Conservation (phyloP, 2,888 invertebrate species). For the Petrolisthes cinctipes region DNA sequence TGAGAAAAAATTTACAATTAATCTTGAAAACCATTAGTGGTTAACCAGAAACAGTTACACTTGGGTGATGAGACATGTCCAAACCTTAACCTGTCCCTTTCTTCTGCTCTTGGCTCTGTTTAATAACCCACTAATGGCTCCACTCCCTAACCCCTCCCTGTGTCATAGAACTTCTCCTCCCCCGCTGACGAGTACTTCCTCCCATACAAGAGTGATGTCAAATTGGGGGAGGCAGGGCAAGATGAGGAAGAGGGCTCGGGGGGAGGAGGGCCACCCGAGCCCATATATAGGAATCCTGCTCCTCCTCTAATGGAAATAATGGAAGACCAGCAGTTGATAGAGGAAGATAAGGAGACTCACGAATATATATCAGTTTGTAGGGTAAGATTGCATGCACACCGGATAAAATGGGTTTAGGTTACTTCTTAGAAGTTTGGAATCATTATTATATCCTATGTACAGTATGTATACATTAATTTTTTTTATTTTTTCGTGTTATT, state of each 20-base stretch:
- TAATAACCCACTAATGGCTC: constrained; percentile 52
- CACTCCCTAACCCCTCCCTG: constrained; percentile 36
- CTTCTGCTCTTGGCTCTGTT: constrained; percentile 10
- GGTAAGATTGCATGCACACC: constrained; percentile 37
- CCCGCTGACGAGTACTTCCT: constrained; percentile 53
- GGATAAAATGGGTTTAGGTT: constrained; percentile 13
- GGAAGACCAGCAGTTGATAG: constrained; percentile 49
- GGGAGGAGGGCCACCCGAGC: constrained; percentile 11
- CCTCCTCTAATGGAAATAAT: constrained; percentile 32
- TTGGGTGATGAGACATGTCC: constrained; percentile 7
- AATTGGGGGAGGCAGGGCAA: constrained; percentile 12
- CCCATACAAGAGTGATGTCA: constrained; percentile 42
- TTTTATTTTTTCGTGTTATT: too few species aligned
- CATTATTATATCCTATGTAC: too few species aligned
- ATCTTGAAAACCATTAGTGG: too few species aligned
- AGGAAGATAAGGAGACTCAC: constrained; percentile 37
- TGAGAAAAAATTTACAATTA: too few species aligned
- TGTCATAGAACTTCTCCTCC: constrained; percentile 53
- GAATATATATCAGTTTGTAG: constrained; percentile 52
- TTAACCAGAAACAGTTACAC: not conserved
- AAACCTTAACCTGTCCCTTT: not conserved
- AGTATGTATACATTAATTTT: too few species aligned
- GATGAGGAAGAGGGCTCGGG: constrained; percentile 37
- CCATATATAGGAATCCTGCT: constrained; percentile 14
- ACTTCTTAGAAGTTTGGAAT: not conserved